Conservation (phyloP, 2,888 invertebrate genomes). For the Cantharis flavilabris region DNA sequence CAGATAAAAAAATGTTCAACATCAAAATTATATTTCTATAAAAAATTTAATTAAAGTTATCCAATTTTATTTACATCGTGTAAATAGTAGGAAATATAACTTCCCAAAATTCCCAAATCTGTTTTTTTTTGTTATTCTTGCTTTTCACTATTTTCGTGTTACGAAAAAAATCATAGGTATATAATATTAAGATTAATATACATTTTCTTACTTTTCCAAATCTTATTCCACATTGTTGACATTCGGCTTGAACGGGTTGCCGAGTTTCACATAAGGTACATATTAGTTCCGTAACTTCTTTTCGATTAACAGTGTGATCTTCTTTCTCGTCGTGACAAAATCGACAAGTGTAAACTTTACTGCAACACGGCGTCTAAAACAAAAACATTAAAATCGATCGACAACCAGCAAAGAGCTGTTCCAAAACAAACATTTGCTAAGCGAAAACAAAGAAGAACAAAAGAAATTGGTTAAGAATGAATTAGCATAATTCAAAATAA, state of each 20-base stretch:
- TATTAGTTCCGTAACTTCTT: slow-evolving; percentile 80
- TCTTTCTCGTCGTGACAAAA: slow-evolving; percentile 91
- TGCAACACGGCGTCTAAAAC: slow-evolving; percentile 85
- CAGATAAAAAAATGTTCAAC: background rate
- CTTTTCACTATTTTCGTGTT: no score
- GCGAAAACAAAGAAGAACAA: slow-evolving; percentile 3
- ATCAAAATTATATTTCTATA: background rate
- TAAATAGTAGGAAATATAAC: background rate
- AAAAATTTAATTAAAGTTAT: background rate
- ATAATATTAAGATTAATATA: background rate
- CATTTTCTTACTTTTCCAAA: slow-evolving; percentile 72
- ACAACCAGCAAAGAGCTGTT: background rate
- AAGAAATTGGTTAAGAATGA: slow-evolving; percentile 19
- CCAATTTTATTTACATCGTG: no score
- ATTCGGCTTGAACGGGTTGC: slow-evolving; percentile 80
- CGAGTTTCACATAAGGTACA: slow-evolving; percentile 81
- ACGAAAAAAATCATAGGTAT: background rate
- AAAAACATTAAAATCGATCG: slow-evolving; percentile 5
- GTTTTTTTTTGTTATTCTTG: background rate
- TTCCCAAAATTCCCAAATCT: background rate
- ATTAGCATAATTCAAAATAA: background rate
- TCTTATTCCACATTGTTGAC: slow-evolving; percentile 74
- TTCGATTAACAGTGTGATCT: slow-evolving; percentile 81
- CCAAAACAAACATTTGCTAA: background rate
- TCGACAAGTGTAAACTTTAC: slow-evolving; percentile 84